Evolutionary conservation across 2,113 vertebrate species (phyloP), one percentile per base, ranked within the genome.

Genomic region (Columba janthina): DNA sequence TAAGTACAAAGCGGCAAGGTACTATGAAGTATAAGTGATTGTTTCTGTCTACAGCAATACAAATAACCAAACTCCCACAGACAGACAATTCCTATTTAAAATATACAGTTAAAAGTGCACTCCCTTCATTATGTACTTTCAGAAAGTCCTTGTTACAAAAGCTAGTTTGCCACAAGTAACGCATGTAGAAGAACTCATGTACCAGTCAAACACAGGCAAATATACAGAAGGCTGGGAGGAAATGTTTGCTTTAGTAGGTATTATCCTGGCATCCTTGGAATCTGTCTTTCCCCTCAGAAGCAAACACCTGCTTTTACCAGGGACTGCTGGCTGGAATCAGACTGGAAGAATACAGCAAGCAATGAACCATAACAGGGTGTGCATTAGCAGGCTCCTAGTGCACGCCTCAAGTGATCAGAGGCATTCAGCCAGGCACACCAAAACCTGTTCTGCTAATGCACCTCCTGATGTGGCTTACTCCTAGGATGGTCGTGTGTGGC

Each of bases 401-500:
- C 79, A 74, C 0, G 1, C 64, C 89, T 91, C 57, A 14, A 54
- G 88, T 66, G 73, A 93, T 84, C 34, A 71, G 87, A 82, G 44
- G 44, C 75, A 82, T 95, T 90, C 88, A 92, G 76, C 72, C 78
- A 28, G 50, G 48, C 56, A 51, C 71, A 85, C 89, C 85, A 70
- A 96, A 88, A 77, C 70, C 70, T 74, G 18, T 18, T 81, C 66
- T 58, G 32, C 88, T 90, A 88, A 88, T 36, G 65, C 77, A 93
- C 62, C 81, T 93, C 56, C 86, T 48, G 53, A 50, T 32, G 76
- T 16, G 66, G 31, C 56, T 88, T 76, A 36, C 56, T 86, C 57
- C 91, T 57, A 31, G 70, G 34, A 60, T 9, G 12, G 46, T 54
- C 0, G 0, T 0, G 0, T n/a, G 73, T 40, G 48, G 72, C 67